These are phyloP conservation scores for Galago senegalensis DNA, from an alignment of 2,797 vertebrate genomes.

Conservation along the genomic window DNA sequence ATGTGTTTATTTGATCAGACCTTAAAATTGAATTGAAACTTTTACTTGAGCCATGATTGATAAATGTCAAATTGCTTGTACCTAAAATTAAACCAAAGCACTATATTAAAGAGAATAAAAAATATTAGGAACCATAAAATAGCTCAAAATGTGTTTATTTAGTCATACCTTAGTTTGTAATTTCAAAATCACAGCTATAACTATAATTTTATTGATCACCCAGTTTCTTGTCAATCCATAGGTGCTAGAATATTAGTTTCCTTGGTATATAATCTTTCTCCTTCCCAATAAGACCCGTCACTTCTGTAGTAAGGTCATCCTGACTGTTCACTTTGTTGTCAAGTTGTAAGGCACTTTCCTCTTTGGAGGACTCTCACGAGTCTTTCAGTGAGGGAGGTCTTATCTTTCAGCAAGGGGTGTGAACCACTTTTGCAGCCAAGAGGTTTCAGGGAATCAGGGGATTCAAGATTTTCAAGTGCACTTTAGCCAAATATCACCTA, in stretches of 20 bases:
- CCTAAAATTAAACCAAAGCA: not conserved
- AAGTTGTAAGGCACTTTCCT: not conserved
- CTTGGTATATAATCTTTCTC: not conserved
- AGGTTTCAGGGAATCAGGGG: not conserved
- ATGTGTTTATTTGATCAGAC: constrained; percentile 43
- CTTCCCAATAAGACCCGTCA: not conserved
- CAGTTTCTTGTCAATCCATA: not conserved
- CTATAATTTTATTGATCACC: not conserved
- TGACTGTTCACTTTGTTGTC: too few species aligned
- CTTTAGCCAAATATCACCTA: not conserved
- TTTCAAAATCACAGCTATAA: not conserved
- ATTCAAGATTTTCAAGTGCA: not conserved
- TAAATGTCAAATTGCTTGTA: constrained; percentile 8
- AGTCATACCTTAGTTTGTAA: not conserved
- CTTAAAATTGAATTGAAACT: constrained; percentile 49
- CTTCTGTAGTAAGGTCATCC: not conserved
- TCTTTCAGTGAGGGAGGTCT: not conserved
- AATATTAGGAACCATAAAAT: not conserved
- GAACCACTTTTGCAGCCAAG: not conserved
- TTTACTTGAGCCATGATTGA: not conserved
- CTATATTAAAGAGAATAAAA: not conserved
- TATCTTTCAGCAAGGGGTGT: not conserved
- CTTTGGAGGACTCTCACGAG: not conserved
- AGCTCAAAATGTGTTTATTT: not conserved
- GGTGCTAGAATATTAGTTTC: not conserved